These are phyloP conservation scores for Lagria hirta DNA, from an alignment of 2,888 invertebrate genomes.

Conservation along the genomic window DNA sequence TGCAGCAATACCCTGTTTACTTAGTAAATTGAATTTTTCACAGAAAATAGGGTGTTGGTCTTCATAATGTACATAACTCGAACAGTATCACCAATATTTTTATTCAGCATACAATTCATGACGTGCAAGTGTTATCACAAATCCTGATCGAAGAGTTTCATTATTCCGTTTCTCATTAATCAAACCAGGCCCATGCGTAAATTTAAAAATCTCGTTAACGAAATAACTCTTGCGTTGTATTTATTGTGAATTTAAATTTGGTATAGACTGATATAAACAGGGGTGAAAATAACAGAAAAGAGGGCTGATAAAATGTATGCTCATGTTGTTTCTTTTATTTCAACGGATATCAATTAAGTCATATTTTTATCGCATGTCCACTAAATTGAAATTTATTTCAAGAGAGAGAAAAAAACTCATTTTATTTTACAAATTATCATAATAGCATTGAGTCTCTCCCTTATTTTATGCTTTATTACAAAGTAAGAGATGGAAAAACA, in stretches of 20 bases:
- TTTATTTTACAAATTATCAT: constrained; percentile 31
- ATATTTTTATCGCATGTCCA: constrained; percentile 22
- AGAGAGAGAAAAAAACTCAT: constrained; percentile 18
- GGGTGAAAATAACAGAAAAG: constrained; percentile 26
- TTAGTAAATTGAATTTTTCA: constrained; percentile 14
- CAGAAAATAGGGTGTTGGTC: constrained; percentile 13
- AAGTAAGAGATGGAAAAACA: constrained; percentile 45
- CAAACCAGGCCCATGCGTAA: constrained; percentile 49
- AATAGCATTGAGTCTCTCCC: constrained; percentile 29
- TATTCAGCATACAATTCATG: constrained; percentile 36
- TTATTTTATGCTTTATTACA: constrained; percentile 36
- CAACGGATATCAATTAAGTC: constrained; percentile 16
- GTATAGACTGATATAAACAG: constrained; percentile 39
- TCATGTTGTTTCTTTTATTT: constrained; percentile 15
- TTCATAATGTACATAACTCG: constrained; percentile 15
- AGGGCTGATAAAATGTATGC: constrained; percentile 10
- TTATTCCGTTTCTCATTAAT: constrained; percentile 53
- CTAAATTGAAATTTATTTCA: constrained; percentile 26
- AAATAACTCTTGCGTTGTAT: constrained; percentile 50
- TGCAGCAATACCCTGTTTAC: too few relatives aligned
- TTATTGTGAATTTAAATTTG: constrained; percentile 50
- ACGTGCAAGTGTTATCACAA: constrained; percentile 47
- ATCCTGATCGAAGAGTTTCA: constrained; percentile 52
- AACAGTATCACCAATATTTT: constrained; percentile 27
- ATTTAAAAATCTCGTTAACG: constrained; percentile 53